These are phyloP conservation scores for Aquatica leii DNA, from an alignment of 2,888 invertebrate genomes.

Conservation along the genomic window DNA sequence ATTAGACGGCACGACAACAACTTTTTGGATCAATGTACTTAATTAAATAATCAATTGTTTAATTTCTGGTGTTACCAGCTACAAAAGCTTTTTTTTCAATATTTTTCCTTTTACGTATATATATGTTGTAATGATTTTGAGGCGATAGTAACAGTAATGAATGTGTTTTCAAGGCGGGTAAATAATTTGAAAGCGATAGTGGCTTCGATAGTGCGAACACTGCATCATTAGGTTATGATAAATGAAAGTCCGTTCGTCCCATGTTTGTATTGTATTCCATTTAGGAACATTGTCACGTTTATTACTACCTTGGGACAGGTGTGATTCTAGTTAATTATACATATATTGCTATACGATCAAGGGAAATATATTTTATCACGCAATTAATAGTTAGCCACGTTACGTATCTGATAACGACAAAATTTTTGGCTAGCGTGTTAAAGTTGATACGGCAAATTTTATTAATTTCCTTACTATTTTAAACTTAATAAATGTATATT, in stretches of 20 bases:
- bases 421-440: too few relatives aligned
- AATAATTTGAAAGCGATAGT: slow-evolving; percentile 57
- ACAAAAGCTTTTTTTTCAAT: slow-evolving; percentile 3
- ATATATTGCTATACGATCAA: slow-evolving; percentile 37
- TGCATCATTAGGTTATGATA: slow-evolving; percentile 58
- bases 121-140: slow-evolving; percentile 36
- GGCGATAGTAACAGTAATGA: slow-evolving; percentile 52
- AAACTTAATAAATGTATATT: too few relatives aligned
- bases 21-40: slow-evolving; percentile 57
- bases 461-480: too few relatives aligned
- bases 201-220: slow-evolving; percentile 54
- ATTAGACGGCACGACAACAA: slow-evolving; percentile 60
- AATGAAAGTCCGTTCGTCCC: slow-evolving; percentile 42
- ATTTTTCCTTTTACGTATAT: background rate
- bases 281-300: slow-evolving; percentile 51
- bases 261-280: slow-evolving; percentile 56
- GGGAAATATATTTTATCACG: slow-evolving; percentile 29
- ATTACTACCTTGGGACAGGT: slow-evolving; percentile 55
- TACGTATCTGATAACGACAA: background rate
- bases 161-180: slow-evolving; percentile 54
- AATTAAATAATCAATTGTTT: slow-evolving; percentile 60
- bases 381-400: slow-evolving; percentile 18
- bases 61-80: slow-evolving; percentile 38
- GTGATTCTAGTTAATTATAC: slow-evolving; percentile 53
- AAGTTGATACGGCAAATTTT: too few relatives aligned